phyloP scores from a whole-genome alignment of 2,113 vertebrate species.

The Barnardius zonarius region DNA sequence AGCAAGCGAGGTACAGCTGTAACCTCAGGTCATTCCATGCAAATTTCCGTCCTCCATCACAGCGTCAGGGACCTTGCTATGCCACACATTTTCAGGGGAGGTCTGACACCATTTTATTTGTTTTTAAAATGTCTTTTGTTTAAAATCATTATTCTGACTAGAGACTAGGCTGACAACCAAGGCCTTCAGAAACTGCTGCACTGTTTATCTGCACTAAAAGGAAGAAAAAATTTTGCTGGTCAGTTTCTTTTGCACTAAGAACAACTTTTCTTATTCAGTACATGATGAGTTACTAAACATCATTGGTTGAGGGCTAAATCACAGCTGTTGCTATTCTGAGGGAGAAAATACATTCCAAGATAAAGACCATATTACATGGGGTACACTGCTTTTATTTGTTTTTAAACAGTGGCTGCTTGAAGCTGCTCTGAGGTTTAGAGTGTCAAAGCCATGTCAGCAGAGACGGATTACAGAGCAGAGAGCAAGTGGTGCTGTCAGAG shows the following conservation, averaged over 20 bases:
- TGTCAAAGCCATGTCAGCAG: constrained; percentile 11
- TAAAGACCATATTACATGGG: neutral
- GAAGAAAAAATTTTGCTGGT: neutral
- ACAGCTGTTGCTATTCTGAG: neutral
- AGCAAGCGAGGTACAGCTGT: neutral
- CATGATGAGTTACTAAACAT: neutral
- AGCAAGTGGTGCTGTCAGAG: constrained; percentile 40
- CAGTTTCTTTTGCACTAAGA: neutral
- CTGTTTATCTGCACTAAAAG: neutral
- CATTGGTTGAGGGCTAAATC: neutral
- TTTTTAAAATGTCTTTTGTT: neutral
- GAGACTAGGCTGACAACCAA: neutral
- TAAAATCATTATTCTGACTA: neutral
- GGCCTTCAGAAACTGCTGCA: neutral
- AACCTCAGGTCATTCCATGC: neutral
- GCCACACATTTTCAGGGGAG: neutral
- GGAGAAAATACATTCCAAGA: neutral
- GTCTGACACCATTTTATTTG: neutral
- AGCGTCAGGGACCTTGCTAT: neutral
- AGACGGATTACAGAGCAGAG: constrained; percentile 42
- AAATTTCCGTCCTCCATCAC: neutral
- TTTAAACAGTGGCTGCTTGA: constrained; percentile 23
- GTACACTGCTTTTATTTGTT: neutral
- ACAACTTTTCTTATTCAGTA: neutral
- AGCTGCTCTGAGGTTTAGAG: neutral